phyloP scores from a whole-genome alignment of 2,113 vertebrate genomes.

The Actenoides lindsayi region DNA sequence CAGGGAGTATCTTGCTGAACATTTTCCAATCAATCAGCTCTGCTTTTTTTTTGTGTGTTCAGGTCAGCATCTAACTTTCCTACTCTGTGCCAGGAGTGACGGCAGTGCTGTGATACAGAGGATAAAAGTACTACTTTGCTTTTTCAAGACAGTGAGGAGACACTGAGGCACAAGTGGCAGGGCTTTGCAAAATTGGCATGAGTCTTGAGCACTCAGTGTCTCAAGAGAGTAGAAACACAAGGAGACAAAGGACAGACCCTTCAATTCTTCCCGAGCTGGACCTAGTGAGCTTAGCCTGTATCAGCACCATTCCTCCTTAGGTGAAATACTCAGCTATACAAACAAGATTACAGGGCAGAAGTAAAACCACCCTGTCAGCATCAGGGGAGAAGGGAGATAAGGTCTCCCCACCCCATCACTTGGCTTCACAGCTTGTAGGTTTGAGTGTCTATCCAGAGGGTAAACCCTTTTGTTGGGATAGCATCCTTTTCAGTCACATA shows the following conservation, averaged over 20 bases:
- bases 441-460: not conserved
- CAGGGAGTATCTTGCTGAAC: not conserved
- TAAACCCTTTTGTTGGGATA: not conserved
- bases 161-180: accelerated
- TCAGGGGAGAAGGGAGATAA: not conserved
- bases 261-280: not conserved
- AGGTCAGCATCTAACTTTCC: not conserved
- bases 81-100: not conserved
- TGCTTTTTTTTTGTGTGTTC: not conserved
- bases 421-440: not conserved
- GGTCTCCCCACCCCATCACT: not conserved
- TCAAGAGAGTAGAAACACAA: accelerated
- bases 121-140: not conserved
- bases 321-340: not conserved
- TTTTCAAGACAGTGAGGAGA: not conserved
- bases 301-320: not conserved
- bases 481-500: not conserved
- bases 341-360: not conserved
- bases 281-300: not conserved
- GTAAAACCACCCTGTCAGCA: not conserved
- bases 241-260: not conserved
- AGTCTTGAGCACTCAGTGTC: not conserved
- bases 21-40: not conserved
- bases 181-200: not conserved
- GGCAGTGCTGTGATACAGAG: not conserved